A percentile compares a stretch with the other conserved stretches of the same genome.
Conservation (phyloP, 2,888 invertebrate species). For the Dendrolimus houi region DNA sequence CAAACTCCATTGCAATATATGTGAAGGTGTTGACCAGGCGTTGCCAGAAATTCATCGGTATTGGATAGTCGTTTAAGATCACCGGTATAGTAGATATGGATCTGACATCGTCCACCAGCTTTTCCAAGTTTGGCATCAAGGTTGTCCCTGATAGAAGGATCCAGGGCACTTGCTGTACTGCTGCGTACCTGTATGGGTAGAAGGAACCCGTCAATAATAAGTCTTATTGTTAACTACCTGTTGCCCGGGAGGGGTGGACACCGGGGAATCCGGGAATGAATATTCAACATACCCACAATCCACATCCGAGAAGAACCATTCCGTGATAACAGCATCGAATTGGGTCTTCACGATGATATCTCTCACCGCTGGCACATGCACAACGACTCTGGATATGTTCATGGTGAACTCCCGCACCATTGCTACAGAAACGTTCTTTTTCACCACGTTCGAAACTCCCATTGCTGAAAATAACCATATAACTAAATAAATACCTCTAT, state of each 20-base stretch:
- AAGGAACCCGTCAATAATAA: too few relatives aligned
- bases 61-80: conserved; percentile 20
- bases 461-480: conserved; percentile 10
- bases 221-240: too few relatives aligned
- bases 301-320: conserved; percentile 43
- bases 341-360: conserved; percentile 20
- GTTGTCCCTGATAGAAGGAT: conserved; percentile 30
- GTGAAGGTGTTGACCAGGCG: conserved; percentile 24
- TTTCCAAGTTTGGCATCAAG: conserved; percentile 27
- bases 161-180: conserved; percentile 44
- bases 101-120: conserved; percentile 34
- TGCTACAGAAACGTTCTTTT: conserved; percentile 6
- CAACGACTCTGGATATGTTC: conserved; percentile 22
- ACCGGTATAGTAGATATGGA: conserved; percentile 29
- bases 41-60: conserved; percentile 37
- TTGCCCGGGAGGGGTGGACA: too few relatives aligned
- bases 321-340: conserved; percentile 48
- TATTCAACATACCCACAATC: conserved; percentile 34
- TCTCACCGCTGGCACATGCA: conserved; percentile 19
- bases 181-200: conserved; percentile 29
- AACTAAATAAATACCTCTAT: too few relatives aligned
- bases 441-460: conserved; percentile 14
- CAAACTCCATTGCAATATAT: conserved; percentile 9
- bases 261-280: background rate
- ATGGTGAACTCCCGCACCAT: conserved; percentile 21